Evolutionary conservation across 2,797 vertebrate species (phyloP), one percentile per base, ranked within the genome.

Genomic region (Melanotaenia pygmaea): DNA sequence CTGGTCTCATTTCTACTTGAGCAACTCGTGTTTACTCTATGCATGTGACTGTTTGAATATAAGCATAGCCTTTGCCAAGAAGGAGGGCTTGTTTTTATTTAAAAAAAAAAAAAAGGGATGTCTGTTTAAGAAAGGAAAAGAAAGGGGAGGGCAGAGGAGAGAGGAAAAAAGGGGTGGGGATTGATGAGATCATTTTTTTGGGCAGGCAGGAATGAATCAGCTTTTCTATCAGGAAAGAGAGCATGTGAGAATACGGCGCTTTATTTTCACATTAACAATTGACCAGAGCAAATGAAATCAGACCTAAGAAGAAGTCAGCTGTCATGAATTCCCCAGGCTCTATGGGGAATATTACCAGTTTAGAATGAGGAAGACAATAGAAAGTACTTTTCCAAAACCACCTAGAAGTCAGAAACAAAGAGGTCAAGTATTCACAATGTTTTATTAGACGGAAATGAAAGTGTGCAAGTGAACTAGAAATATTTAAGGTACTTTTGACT

Each of bases 81-180:
- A 67, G 85, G 84, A 83, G 80, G 84, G 74, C 84, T 88, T 94
- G 94, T 94, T 95, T 93, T 92, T 64, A 88, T 94, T 94, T 91
- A 93, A 93, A 91, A 93, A 90, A 93, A 93, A 91, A 93, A 90
- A 30, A 30, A 30, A 72, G 62, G 72, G 86, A 82, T 85, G 86
- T 79, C 83, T 74, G 81, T 92, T 89, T 85, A 87, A 92, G 81
- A 86, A 73, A 60, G 40, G 76, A 64, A 47, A 51, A 71, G 47
- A 16, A 38, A 68, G 65, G 47, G 40, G 53, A 67, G 63, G 50
- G 35, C 53, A 62, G 2, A 10, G 67, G 61, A 14, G 67, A 83
- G 28, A 65, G 84, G 59, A 60, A 9, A 53, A 71, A 26, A 64
- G 66, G 51, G 86, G 69, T 34, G 73, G 75, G 60, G 78, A 70